Evolutionary conservation across 2,888 invertebrate species (phyloP).

Genomic region (Chrysodeixis includens): DNA sequence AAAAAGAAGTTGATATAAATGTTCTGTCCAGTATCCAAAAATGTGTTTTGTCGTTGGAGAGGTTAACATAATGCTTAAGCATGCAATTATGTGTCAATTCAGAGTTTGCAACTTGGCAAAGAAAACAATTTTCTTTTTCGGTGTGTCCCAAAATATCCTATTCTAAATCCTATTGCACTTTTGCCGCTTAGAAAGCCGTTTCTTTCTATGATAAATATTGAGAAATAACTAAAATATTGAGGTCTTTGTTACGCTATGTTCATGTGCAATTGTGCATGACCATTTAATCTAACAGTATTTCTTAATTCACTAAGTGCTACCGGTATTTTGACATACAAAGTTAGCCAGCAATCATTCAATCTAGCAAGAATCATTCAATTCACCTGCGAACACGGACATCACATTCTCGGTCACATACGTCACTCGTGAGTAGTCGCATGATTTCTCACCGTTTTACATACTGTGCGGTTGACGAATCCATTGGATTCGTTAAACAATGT

Average conservation of each 20-base stretch:
- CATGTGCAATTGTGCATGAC: background rate
- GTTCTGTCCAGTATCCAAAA: too few relatives aligned
- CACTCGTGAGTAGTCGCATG: conserved; percentile 7
- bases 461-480: conserved; percentile 20
- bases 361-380: conserved; percentile 31
- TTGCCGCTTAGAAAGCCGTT: too few relatives aligned
- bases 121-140: too few relatives aligned
- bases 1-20: background rate
- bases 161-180: too few relatives aligned
- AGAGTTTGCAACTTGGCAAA: too few relatives aligned
- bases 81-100: too few relatives aligned
- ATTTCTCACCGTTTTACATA: conserved; percentile 24
- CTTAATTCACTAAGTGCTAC: background rate
- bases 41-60: too few relatives aligned
- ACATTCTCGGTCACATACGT: conserved; percentile 29
- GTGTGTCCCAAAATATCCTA: too few relatives aligned
- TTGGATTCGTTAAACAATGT: conserved; percentile 16
- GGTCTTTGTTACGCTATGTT: background rate
- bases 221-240: too few relatives aligned
- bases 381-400: conserved; percentile 17
- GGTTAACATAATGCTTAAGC: too few relatives aligned
- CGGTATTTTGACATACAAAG: conserved; percentile 14
- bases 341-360: conserved; percentile 43
- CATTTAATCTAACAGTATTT: background rate
- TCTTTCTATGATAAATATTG: too few relatives aligned